These are phyloP conservation scores for Pedetes capensis DNA, from an alignment of 2,113 vertebrate species.

Conservation along the genomic window DNA sequence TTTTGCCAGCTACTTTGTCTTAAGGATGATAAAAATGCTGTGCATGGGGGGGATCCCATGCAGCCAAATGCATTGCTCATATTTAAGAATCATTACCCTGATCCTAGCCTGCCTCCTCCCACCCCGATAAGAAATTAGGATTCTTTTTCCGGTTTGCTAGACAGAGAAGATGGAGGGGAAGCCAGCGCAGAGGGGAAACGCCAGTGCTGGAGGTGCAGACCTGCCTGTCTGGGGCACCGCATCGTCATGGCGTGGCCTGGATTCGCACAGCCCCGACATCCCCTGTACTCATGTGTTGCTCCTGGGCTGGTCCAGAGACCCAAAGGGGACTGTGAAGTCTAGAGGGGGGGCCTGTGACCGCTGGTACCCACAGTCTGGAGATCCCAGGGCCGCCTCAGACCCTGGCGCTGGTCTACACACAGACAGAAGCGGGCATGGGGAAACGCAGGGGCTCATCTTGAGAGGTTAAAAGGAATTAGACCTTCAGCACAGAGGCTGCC, in stretches of 20 bases:
- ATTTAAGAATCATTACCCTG: conserved; percentile 4
- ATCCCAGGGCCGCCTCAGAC: neutral
- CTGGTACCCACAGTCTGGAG: neutral
- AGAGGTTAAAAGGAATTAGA: neutral
- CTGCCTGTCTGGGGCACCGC: neutral
- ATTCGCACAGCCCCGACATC: accelerated
- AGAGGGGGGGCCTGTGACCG: neutral
- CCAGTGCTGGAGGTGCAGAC: accelerated
- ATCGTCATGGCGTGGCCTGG: accelerated
- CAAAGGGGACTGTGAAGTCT: neutral
- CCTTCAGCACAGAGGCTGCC: neutral
- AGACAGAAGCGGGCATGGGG: neutral
- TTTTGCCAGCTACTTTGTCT: conserved; percentile 84
- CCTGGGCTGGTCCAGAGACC: neutral
- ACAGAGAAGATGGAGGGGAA: conserved; percentile 54
- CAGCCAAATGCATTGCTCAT: conserved; percentile 60
- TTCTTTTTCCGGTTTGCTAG: conserved; percentile 69
- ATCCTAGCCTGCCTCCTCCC: conserved; percentile 27
- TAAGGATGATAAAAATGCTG: conserved; percentile 74
- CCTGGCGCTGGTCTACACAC: neutral
- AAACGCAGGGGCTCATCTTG: neutral
- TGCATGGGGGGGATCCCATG: neutral
- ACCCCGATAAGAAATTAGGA: conserved; percentile 34
- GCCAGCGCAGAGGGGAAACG: neutral
- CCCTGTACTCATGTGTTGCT: neutral